Evolutionary conservation across 2,888 invertebrate species (phyloP).

Genomic region (Dynastes maya): DNA sequence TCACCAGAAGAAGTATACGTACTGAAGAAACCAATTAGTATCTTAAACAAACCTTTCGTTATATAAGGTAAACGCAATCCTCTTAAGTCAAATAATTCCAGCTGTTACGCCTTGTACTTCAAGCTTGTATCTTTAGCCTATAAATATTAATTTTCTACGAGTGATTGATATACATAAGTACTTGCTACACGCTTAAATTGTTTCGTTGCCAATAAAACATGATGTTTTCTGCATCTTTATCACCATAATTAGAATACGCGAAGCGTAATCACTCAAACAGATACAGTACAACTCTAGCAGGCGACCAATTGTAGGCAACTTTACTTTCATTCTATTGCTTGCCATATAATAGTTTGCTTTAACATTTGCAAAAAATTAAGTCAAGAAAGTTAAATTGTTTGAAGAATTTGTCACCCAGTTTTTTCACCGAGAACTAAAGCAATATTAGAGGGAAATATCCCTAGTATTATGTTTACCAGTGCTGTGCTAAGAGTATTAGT

Average conservation of each 20-base stretch:
- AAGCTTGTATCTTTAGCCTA: neutral
- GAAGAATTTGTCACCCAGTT: no score
- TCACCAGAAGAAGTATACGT: no score
- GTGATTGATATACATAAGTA: neutral
- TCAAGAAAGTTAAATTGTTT: no score
- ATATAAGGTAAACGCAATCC: neutral
- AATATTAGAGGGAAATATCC: no score
- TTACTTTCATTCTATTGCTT: no score
- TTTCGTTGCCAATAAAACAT: neutral
- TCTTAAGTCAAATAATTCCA: neutral
- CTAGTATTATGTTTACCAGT: no score
- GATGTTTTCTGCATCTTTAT: slow-evolving; percentile 11
- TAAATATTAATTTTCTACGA: slow-evolving; percentile 2
- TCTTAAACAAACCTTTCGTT: neutral
- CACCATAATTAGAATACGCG: slow-evolving; percentile 15
- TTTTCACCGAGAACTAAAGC: no score
- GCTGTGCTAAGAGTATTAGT: no score
- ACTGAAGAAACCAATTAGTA: neutral
- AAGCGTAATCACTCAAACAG: neutral
- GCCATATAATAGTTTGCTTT: no score
- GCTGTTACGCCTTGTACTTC: neutral
- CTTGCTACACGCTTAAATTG: neutral
- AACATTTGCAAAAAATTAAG: no score
- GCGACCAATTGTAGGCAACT: no score
- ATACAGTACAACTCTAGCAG: no score